A percentile compares a stretch with the other conserved stretches of the same genome.
Conservation (phyloP, 2,113 vertebrate species). For the Osmerus mordax region DNA sequence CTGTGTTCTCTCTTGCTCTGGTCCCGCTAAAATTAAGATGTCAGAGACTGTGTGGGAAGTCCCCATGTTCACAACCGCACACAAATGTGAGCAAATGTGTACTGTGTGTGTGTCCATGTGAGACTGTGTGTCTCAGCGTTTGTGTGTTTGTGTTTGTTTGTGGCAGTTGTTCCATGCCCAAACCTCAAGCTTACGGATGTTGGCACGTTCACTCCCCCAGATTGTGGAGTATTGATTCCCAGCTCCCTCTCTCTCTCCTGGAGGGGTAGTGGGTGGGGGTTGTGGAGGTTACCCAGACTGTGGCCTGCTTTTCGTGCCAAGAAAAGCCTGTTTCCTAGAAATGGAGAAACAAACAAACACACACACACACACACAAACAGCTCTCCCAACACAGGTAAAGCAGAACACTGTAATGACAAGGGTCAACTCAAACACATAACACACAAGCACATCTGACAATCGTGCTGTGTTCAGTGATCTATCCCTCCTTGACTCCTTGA, state of each 20-base stretch:
- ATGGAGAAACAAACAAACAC: conserved; percentile 20
- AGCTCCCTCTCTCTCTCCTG: conserved; percentile 45
- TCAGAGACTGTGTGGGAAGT: conserved; percentile 58
- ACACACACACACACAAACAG: conserved; percentile 14
- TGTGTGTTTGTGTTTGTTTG: not conserved
- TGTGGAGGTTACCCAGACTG: conserved; percentile 45
- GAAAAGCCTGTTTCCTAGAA: conserved; percentile 62
- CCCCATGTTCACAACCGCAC: conserved; percentile 44
- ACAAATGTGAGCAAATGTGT: conserved; percentile 43
- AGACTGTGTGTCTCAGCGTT: not conserved
- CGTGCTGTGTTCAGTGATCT: conserved; percentile 55
- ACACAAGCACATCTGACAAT: conserved; percentile 38
- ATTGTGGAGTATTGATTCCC: conserved; percentile 50
- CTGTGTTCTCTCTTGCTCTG: conserved; percentile 21
- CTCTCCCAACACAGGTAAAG: conserved; percentile 22
- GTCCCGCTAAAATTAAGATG: conserved; percentile 51
- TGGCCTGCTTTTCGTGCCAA: conserved; percentile 47
- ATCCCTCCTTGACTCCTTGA: conserved; percentile 41
- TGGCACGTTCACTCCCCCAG: conserved; percentile 38
- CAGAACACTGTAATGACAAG: not conserved
- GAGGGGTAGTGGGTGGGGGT: conserved; percentile 50
- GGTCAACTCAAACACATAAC: not conserved
- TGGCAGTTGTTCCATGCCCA: conserved; percentile 33
- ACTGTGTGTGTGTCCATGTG: not conserved
- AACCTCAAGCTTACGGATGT: conserved; percentile 50